Evolutionary conservation across 1,140 invertebrate species (phyloP).

Genomic region (Mamestra configurata): DNA sequence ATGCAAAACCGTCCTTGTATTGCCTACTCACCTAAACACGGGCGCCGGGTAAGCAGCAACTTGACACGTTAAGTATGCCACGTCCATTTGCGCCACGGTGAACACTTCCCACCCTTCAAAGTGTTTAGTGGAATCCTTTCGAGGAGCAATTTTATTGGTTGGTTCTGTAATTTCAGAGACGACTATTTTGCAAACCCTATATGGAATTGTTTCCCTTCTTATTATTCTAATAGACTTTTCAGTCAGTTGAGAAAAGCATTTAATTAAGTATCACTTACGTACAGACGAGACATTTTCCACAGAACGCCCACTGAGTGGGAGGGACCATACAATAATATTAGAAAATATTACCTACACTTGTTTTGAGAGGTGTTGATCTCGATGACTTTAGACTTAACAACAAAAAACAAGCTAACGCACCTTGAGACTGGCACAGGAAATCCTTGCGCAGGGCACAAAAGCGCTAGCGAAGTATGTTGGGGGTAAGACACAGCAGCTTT

Average conservation of each 20-base stretch:
- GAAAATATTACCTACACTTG: neutral
- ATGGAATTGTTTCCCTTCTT: too few relatives aligned
- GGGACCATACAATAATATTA: neutral
- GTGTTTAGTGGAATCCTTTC: conserved; percentile 90
- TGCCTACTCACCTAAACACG: conserved; percentile 89
- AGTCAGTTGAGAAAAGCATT: neutral
- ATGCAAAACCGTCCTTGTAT: conserved; percentile 72
- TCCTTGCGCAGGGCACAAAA: conserved; percentile 91
- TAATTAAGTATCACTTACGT: neutral
- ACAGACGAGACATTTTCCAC: neutral
- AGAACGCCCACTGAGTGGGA: neutral
- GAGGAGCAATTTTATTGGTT: conserved; percentile 90
- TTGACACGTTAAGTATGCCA: conserved; percentile 90
- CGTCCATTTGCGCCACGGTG: conserved; percentile 88
- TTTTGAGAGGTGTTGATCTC: neutral
- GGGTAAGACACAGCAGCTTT: conserved; percentile 81
- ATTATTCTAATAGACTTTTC: neutral
- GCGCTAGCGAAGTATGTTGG: conserved; percentile 83
- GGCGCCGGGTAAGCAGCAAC: conserved; percentile 91
- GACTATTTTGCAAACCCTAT: conserved; percentile 48
- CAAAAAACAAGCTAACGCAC: conserved; percentile 82
- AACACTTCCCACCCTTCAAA: conserved; percentile 91
- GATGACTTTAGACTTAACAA: neutral
- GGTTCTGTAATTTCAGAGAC: conserved; percentile 89
- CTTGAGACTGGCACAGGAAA: conserved; percentile 92